Evolutionary conservation across 2,888 invertebrate genomes (phyloP).

Genomic region (Toxonevra muliebris): DNA sequence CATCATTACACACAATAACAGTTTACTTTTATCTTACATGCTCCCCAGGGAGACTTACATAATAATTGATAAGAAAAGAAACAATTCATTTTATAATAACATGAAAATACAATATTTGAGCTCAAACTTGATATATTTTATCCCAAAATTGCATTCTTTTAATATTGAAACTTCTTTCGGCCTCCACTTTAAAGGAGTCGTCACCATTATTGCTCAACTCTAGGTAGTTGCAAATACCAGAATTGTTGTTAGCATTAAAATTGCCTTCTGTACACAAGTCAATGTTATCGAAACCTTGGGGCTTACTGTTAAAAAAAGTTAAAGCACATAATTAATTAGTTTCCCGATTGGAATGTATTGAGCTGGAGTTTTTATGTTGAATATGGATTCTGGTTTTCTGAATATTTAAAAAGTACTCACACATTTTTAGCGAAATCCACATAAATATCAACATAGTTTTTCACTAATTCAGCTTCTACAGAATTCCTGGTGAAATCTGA

Average conservation of each 20-base stretch:
- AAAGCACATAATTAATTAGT: too few relatives aligned
- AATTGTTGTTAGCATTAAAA: slow-evolving; percentile 30
- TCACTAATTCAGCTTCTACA: slow-evolving; percentile 57
- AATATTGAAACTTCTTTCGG: slow-evolving; percentile 19
- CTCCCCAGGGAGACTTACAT: background rate
- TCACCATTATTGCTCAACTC: slow-evolving; percentile 44
- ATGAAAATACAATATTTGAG: too few relatives aligned
- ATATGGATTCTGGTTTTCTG: too few relatives aligned
- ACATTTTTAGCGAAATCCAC: slow-evolving; percentile 66
- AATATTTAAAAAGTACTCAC: slow-evolving; percentile 57
- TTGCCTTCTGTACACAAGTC: slow-evolving; percentile 40
- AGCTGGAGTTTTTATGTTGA: too few relatives aligned
- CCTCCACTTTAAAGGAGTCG: slow-evolving; percentile 27
- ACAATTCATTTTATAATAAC: too few relatives aligned
- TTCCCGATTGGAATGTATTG: too few relatives aligned
- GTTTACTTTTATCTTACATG: background rate
- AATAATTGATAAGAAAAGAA: too few relatives aligned
- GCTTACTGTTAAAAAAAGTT: slow-evolving; percentile 25
- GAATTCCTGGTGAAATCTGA: slow-evolving; percentile 52
- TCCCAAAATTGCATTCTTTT: slow-evolving; percentile 47
- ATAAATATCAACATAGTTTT: slow-evolving; percentile 61
- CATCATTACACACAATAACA: background rate
- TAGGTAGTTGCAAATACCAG: slow-evolving; percentile 53
- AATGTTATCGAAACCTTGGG: slow-evolving; percentile 23
- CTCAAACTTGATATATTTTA: slow-evolving; percentile 21